phyloP scores from a whole-genome alignment of 2,113 vertebrate genomes.

The Pseudorectes ferrugineus region DNA sequence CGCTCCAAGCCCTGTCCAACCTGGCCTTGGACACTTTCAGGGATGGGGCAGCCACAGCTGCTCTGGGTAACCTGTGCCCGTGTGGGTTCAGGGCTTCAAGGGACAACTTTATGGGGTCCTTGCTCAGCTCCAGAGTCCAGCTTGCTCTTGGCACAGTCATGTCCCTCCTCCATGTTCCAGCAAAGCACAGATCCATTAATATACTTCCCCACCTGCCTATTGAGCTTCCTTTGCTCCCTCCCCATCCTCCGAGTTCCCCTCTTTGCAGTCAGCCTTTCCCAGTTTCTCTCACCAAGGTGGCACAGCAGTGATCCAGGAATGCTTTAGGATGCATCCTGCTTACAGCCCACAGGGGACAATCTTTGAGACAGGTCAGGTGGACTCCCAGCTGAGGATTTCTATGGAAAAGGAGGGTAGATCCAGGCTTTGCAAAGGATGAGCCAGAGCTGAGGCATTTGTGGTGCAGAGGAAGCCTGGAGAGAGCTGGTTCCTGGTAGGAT shows the following conservation, averaged over 20 bases:
- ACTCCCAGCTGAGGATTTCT: neutral
- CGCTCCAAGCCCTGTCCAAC: fast-evolving
- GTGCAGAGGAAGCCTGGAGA: neutral
- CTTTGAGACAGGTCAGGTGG: neutral
- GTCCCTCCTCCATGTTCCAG: neutral
- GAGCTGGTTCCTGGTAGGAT: neutral
- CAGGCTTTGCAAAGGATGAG: neutral
- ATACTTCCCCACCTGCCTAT: neutral
- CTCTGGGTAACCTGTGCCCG: neutral
- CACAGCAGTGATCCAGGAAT: neutral
- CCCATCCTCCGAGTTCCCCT: neutral
- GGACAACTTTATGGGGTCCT: fast-evolving
- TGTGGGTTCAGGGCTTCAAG: neutral
- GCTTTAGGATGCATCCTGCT: neutral
- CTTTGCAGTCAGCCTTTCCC: neutral
- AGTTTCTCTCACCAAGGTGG: neutral
- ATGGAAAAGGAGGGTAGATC: neutral
- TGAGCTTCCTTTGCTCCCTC: neutral
- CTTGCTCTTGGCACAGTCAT: neutral
- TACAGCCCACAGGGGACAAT: neutral
- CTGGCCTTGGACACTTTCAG: neutral
- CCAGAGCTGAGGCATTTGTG: neutral
- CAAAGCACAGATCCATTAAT: neutral
- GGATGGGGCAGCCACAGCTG: neutral
- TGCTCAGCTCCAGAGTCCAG: neutral